These are phyloP conservation scores for Xenopus petersii DNA, from an alignment of 2,797 vertebrate genomes.

Conservation along the genomic window DNA sequence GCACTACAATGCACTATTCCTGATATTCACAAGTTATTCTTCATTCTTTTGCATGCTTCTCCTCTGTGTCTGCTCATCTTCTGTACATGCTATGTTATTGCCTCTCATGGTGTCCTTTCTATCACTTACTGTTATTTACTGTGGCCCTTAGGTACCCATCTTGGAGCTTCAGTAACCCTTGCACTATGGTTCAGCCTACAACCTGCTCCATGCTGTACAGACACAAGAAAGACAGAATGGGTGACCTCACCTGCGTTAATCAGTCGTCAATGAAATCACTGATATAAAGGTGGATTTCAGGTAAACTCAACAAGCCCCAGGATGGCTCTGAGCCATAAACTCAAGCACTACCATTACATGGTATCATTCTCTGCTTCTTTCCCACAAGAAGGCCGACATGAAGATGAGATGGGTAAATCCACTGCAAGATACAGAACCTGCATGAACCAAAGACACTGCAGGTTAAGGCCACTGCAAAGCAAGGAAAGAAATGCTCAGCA, in stretches of 20 bases:
- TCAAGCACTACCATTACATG: too few species aligned
- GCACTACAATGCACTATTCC: too few species aligned
- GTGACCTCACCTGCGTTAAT: conserved; percentile 22
- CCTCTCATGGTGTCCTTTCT: background rate
- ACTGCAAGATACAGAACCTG: background rate
- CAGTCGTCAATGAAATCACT: conserved; percentile 38
- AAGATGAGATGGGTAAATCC: background rate
- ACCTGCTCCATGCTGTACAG: background rate
- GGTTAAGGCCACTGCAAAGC: background rate
- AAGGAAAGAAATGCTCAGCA: background rate
- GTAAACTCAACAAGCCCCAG: too few species aligned
- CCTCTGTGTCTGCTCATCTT: too few species aligned
- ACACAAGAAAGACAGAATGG: background rate
- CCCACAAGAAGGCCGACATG: background rate
- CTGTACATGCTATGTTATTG: too few species aligned
- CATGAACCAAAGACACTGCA: background rate
- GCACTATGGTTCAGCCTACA: background rate
- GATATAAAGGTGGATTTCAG: background rate
- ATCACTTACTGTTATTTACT: conserved; percentile 12
- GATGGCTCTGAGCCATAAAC: too few species aligned
- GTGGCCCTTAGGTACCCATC: conserved; percentile 18
- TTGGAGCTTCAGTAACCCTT: background rate
- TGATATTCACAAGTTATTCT: too few species aligned
- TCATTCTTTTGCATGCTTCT: too few species aligned
- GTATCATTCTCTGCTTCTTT: too few species aligned